Evolutionary conservation across 1,140 invertebrate genomes (phyloP), one percentile per base, ranked within the genome.

Genomic region (Nilaparvata lugens): DNA sequence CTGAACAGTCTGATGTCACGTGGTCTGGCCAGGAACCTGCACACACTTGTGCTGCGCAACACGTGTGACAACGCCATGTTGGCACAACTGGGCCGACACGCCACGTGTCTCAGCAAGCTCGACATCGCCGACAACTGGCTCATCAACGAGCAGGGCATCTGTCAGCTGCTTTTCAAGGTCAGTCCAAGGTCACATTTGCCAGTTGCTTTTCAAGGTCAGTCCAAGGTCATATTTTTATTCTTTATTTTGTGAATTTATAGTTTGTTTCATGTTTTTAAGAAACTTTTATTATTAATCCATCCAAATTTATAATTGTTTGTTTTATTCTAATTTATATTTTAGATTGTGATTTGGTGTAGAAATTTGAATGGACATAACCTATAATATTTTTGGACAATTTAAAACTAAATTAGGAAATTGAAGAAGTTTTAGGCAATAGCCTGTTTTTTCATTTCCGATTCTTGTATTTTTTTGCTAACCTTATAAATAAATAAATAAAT

Each of bases 111-210:
- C 0, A 61, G 60, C 25, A 48, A 67, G 60, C 58, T 70, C 4
- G 69, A 70, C 54, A 56, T 69, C 11, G 65, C 65, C 2, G 66
- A 61, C n/a, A 68, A 66, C 13, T 70, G 69, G 69, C 62, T 65
- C 56, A 67, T 70, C 0, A 68, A 70, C 51, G 69, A 70, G 53
- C 45, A 42, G 19, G 69, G 69, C 18, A 67, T 70, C 16, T 62
- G 59, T 52, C 52, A 66, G 45, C 58, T 70, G 21, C 58, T 68
- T 14, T 58, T 70, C 21, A 65, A 65, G 61, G 67, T 67, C 63
- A 54, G 14, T 56, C 35, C 18, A 25, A 4, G 48, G 24, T 53
- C 18, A n/a, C 18, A 67, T 70, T 14, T 62, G 59, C 45, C 52
- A 66, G 45, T 56, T 70, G 21, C 58, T 68, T 14, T 58, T 70